Base-by-base conservation (phyloP, 2,888 invertebrate genomes). In the Pseudeuparius sepicola region DNA sequence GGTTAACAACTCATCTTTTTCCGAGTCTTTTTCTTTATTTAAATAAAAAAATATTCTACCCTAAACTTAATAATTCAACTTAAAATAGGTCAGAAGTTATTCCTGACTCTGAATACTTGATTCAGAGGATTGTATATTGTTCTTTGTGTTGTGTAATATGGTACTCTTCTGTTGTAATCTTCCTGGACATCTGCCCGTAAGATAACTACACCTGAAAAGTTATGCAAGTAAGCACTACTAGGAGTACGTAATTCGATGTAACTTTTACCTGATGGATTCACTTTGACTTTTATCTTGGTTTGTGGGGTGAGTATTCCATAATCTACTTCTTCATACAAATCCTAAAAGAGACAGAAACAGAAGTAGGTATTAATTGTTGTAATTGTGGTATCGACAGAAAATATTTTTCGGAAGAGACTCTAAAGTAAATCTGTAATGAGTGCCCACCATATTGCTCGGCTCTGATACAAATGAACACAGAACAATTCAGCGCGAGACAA, bases 211-310 rank as follows among this genome's bases (percentile, higher is more conserved):
- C 78, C 77, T 76, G 61, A 43, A 54, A 51, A 45, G 40, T 25
- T 29, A 7, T n/a, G n/a, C n/a, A n/a, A n/a, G n/a, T n/a, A n/a
- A n/a, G n/a, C n/a, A n/a, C n/a, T n/a, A n/a, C n/a, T n/a, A n/a
- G n/a, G n/a, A n/a, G n/a, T n/a, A n/a, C n/a, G n/a, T n/a, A n/a
- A n/a, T n/a, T n/a, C n/a, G n/a, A n/a, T n/a, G n/a, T n/a, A 12
- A 35, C 32, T 49, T 47, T 63, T 70, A 71, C 88, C 88, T 62
- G 88, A 86, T 48, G 89, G 89, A 66, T 89, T 89, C 24, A 89
- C 88, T 73, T 88, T 88, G 45, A 89, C 87, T 71, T 87, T 88
- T 56, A 89, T 87, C 67, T 88, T 87, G 30, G 88, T 88, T 56
- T 81, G 80, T 16, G 88, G 80, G 24, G 79, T 78, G 31, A 89